A percentile compares a stretch with the other conserved stretches of the same genome.
phyloP scores from a whole-genome alignment of 92 coral and sea anemone genomes.

The Siderastrea radians region DNA sequence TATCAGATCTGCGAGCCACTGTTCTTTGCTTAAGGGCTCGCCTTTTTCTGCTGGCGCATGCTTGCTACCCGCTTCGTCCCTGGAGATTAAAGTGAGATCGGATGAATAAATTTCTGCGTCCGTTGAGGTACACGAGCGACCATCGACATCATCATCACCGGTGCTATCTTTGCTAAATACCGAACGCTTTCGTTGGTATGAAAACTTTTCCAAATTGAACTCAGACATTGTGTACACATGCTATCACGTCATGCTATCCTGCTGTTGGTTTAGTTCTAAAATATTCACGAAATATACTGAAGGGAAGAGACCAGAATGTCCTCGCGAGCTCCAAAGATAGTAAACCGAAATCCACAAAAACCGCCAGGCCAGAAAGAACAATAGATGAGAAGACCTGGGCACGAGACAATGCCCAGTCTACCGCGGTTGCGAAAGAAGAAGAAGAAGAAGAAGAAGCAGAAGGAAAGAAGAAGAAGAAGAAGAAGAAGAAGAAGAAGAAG shows the following conservation, averaged over 20 bases:
- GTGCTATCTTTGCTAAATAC: background rate
- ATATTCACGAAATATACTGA: background rate
- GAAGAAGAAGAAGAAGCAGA: too few relatives aligned
- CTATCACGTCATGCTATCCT: background rate
- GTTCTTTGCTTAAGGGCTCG: background rate
- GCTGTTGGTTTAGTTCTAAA: background rate
- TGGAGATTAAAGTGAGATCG: background rate
- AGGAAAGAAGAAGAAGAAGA: too few relatives aligned
- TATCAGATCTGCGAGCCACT: background rate
- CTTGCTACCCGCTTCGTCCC: background rate
- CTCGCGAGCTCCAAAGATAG: background rate
- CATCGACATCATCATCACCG: background rate
- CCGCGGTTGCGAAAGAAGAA: background rate
- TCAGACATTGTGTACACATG: conserved; percentile 7
- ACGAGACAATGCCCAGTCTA: background rate
- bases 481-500: too few relatives aligned
- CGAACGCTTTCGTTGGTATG: conserved; percentile 32
- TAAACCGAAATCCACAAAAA: background rate
- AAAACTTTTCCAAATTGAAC: conserved; percentile 29
- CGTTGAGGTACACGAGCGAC: background rate
- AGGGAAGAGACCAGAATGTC: background rate
- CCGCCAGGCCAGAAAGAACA: background rate
- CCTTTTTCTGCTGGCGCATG: background rate
- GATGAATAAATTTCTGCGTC: background rate
- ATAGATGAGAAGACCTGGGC: background rate